These are phyloP conservation scores for Rhinophrynus dorsalis DNA, from an alignment of 2,797 vertebrate genomes.

Conservation along the genomic window DNA sequence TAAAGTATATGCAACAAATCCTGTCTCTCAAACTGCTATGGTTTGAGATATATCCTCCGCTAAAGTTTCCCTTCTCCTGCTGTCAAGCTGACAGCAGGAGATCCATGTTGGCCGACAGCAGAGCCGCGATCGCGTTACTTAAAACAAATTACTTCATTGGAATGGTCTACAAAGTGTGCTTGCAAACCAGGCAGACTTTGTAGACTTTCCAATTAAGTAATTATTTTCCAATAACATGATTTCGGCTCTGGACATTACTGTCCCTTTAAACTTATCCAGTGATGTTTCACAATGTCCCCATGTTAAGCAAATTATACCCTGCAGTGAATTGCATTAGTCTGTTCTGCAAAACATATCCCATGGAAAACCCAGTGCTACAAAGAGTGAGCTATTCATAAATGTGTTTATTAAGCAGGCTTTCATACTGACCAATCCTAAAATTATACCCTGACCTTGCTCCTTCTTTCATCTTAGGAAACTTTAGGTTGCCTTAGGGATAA, in stretches of 20 bases:
- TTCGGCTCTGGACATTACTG: not conserved
- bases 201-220: too few species aligned
- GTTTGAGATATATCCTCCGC: too few species aligned
- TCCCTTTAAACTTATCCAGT: not conserved
- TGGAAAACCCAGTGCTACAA: not conserved
- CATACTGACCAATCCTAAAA: not conserved
- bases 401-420: not conserved
- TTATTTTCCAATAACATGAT: too few species aligned
- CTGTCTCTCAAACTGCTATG: too few species aligned
- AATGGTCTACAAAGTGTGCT: too few species aligned
- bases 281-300: not conserved
- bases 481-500: not conserved
- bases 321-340: not conserved
- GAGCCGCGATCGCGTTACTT: too few species aligned
- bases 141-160: too few species aligned
- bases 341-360: not conserved
- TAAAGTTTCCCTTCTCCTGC: too few species aligned
- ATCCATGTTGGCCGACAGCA: too few species aligned
- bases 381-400: not conserved
- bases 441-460: not conserved
- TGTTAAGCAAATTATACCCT: not conserved
- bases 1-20: too few species aligned
- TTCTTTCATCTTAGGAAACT: not conserved
- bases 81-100: too few species aligned
- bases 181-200: too few species aligned